Evolutionary conservation across 2,113 vertebrate species (phyloP), one percentile per base, ranked within the genome.

Genomic region (Circaetus gallicus): DNA sequence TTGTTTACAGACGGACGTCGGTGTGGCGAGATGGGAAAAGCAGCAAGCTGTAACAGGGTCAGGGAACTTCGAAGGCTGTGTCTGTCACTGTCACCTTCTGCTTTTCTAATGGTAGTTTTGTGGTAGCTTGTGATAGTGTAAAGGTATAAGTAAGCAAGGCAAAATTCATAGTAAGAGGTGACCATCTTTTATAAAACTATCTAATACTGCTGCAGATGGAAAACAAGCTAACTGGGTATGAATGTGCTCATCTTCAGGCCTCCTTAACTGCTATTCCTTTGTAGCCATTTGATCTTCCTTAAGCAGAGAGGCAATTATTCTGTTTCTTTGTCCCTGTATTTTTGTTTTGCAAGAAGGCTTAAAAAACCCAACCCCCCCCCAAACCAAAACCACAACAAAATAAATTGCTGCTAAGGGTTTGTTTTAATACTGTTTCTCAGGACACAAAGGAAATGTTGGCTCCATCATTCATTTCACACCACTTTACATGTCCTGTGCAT

Each of bases 1-100:
- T 76, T 56, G 7, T 65, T 84, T 69, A 47, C 31, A 52, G 58
- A 5, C 40, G 81, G 63, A 47, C 0, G 0, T 38, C 18, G 12
- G 21, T 49, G 58, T 85, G 58, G n/a, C 65, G 72, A 29, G 42
- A 43, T 84, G 76, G 59, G 40, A 83, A 80, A 70, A 61, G 63
- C 22, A 59, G 29, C 47, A 62, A 61, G 50, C 22, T 59, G 20
- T 55, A 3, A 45, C 7, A 45, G 50, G 50, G 26, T 50, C 58
- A 62, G 76, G 70, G 38, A 36, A 58, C 38, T 63, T 80, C 65
- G 62, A 78, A 78, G 38, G 26, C 16, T 58, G 3, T 38, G 28
- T 58, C 50, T 53, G 3, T 32, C 40, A 16, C 58, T 74, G 16
- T 34, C 45, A 74, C 31, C 12, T 90, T 81, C 43, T 4, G 2